These are phyloP conservation scores for Turdus rufiventris DNA, from an alignment of 2,113 vertebrate species.

Conservation along the genomic window DNA sequence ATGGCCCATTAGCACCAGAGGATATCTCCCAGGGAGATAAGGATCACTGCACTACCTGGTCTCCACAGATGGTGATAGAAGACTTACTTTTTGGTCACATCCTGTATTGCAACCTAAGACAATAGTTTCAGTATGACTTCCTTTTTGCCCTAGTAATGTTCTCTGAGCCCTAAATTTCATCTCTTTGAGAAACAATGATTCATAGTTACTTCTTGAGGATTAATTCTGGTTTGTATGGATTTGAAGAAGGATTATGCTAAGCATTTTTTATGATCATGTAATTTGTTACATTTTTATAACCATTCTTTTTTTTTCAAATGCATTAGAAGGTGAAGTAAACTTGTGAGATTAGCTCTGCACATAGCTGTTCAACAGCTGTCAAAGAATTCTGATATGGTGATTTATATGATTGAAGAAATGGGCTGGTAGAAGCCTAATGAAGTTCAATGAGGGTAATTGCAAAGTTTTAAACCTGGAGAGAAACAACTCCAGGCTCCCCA, in stretches of 20 bases:
- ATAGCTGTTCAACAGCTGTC: background rate
- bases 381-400: background rate
- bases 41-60: too few species aligned
- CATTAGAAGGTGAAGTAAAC: background rate
- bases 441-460: background rate
- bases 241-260: background rate
- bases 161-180: background rate
- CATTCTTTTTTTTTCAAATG: background rate
- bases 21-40: too few species aligned
- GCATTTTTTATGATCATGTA: background rate
- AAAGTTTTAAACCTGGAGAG: background rate
- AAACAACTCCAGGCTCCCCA: background rate
- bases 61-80: too few species aligned
- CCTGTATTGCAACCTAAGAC: too few species aligned
- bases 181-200: background rate
- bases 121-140: background rate
- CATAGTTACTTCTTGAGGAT: background rate
- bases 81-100: too few species aligned
- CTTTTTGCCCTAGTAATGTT: background rate
- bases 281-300: background rate
- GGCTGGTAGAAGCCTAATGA: background rate
- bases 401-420: background rate
- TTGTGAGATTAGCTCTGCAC: background rate
- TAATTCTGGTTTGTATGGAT: background rate
- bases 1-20: too few species aligned